These are phyloP conservation scores for Clarias macrocephalus DNA, from an alignment of 2,113 vertebrate genomes.

Conservation along the genomic window DNA sequence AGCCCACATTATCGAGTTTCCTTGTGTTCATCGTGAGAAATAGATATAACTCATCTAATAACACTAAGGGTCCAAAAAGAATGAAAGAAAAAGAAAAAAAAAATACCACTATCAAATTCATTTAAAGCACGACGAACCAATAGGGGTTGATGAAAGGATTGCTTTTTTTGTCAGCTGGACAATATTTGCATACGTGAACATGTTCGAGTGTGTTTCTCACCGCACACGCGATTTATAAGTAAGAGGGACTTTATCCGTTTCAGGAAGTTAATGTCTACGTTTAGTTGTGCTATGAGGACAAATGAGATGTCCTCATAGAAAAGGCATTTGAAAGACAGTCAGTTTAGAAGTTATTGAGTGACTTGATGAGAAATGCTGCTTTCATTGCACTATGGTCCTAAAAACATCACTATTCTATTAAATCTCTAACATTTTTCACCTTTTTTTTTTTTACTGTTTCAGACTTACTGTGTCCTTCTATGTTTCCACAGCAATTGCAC, in stretches of 20 bases:
- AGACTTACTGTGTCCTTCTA: constrained; percentile 10
- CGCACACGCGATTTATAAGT: not conserved
- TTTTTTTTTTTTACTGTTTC: not conserved
- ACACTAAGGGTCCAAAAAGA: not conserved
- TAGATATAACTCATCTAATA: constrained; percentile 19
- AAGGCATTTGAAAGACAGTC: constrained; percentile 27
- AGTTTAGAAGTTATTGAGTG: not conserved
- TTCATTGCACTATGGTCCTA: not conserved
- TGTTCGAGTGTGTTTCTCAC: constrained; percentile 37
- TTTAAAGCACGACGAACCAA: constrained; percentile 45
- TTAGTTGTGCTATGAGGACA: constrained; percentile 39
- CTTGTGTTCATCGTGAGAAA: not conserved
- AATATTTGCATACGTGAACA: constrained; percentile 44
- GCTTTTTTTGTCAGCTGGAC: constrained; percentile 50
- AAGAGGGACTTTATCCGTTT: not conserved
- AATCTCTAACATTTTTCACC: constrained; percentile 1
- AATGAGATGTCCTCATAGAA: constrained; percentile 5
- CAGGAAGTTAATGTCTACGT: constrained; percentile 17
- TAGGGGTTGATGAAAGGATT: constrained; percentile 19
- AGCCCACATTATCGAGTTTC: not conserved
- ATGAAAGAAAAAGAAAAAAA: too few relatives aligned
- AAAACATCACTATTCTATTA: constrained; percentile 8
- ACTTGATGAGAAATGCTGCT: not conserved
- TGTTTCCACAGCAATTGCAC: constrained; percentile 29
- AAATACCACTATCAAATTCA: not conserved